These are phyloP conservation scores for Ceratina japonica DNA, from an alignment of 1,140 invertebrate species.

Conservation along the genomic window DNA sequence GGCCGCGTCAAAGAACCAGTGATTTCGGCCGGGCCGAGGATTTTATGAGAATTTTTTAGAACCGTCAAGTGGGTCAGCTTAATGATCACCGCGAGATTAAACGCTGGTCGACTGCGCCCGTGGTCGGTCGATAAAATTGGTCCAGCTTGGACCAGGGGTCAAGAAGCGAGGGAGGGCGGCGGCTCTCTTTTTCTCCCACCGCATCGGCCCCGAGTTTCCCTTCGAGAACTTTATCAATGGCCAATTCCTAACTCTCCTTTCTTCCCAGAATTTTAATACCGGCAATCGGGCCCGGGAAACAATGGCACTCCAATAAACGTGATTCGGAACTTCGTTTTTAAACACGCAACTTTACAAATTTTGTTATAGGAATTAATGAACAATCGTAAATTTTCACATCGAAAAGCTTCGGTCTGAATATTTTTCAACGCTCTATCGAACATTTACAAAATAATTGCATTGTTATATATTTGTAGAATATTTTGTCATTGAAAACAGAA, in stretches of 20 bases:
- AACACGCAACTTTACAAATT: background rate
- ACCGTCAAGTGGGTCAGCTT: conserved; percentile 34
- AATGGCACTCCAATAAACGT: conserved; percentile 45
- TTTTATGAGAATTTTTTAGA: conserved; percentile 43
- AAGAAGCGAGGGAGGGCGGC: conserved; percentile 19
- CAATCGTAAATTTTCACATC: background rate
- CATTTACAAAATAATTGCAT: too few species aligned
- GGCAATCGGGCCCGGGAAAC: conserved; percentile 36
- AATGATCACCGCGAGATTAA: conserved; percentile 45
- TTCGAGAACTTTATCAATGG: conserved; percentile 53
- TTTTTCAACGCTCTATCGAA: too few species aligned
- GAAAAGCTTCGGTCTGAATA: too few species aligned
- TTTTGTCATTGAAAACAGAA: too few species aligned
- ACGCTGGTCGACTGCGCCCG: conserved; percentile 1
- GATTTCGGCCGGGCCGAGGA: conserved; percentile 37
- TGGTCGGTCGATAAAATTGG: conserved; percentile 32
- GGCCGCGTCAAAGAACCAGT: conserved; percentile 11
- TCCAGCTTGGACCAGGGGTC: conserved; percentile 16
- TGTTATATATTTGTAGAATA: too few species aligned
- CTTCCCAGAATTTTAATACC: conserved; percentile 44
- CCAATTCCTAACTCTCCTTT: conserved; percentile 50
- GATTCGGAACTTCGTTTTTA: conserved; percentile 49
- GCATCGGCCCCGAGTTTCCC: conserved; percentile 33
- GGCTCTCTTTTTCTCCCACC: conserved; percentile 28
- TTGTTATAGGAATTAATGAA: background rate